A percentile compares a stretch with the other conserved stretches of the same genome.
Evolutionary conservation across 1,140 invertebrate genomes (phyloP).

Genomic region (Drosophila nigromelanica): DNA sequence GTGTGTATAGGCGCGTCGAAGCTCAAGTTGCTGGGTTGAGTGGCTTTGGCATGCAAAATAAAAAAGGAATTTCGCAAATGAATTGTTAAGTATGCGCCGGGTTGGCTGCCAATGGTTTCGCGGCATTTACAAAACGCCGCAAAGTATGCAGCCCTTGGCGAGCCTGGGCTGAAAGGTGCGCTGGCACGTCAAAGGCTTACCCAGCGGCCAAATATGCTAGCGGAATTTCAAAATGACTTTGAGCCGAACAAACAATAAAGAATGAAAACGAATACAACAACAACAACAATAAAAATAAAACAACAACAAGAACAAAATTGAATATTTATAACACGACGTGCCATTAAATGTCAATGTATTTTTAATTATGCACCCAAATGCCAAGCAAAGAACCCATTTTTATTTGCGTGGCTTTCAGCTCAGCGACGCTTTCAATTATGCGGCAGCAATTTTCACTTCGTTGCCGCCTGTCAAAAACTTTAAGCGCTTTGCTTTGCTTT

Average conservation of each 20-base stretch:
- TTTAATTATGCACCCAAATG: constrained; percentile 71
- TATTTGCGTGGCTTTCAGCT: constrained; percentile 31
- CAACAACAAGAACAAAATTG: constrained; percentile 39
- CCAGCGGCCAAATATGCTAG: constrained; percentile 56
- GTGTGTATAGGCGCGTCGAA: background rate
- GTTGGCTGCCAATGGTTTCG: constrained; percentile 31
- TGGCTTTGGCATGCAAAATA: constrained; percentile 62
- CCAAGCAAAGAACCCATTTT: constrained; percentile 38
- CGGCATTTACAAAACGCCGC: constrained; percentile 38
- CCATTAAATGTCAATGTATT: constrained; percentile 79
- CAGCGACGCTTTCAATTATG: constrained; percentile 65
- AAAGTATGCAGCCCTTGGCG: constrained; percentile 45
- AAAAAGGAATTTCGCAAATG: constrained; percentile 68
- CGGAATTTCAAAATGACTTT: constrained; percentile 66
- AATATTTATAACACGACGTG: constrained; percentile 75
- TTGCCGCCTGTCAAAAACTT: constrained; percentile 77
- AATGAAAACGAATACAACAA: constrained; percentile 8
- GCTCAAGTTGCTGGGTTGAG: constrained; percentile 5
- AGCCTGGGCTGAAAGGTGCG: constrained; percentile 36
- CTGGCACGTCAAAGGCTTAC: constrained; percentile 65
- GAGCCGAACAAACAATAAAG: constrained; percentile 36
- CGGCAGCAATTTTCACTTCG: constrained; percentile 75
- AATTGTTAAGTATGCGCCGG: constrained; percentile 58
- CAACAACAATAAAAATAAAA: constrained; percentile 12
- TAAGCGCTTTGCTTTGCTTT: constrained; percentile 65